Evolutionary conservation across 2,113 vertebrate genomes (phyloP), one percentile per base, ranked within the genome.

Genomic region (Catagonus wagneri): DNA sequence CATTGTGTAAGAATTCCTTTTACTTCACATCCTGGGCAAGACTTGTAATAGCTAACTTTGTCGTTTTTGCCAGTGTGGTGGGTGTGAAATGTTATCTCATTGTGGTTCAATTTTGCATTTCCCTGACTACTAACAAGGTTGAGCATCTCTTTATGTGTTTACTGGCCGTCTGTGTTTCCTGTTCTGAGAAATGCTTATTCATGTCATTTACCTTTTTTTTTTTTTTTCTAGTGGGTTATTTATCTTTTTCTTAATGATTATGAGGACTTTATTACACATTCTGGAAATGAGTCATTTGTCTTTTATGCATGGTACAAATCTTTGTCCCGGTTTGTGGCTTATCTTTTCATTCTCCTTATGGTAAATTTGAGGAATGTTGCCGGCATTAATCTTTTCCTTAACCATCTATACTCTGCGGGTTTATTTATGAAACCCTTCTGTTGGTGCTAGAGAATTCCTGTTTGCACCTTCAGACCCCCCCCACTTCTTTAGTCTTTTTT

Each of bases 161-260:
- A 90, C 94, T 94, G 80, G 61, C 60, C 71, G 81, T 92, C 92
- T 78, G 80, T 87, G 81, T 92, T 97, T 98, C 97, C 97, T 97
- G 96, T 98, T 97, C 97, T 96, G 56, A 95, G 96, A 96, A 97
- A 84, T 92, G 94, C 90, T 98, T 93, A 78, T 27, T 94, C 94
- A 88, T 92, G 94, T 34, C 97, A 78, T 93, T 94, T 94, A 71
- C 56, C 34, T 71, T 66, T 74, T 75, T 89, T 93, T 50, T 83
- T n/a, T 44, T 44, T 44, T 44, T 44, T 44, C n/a, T 83, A 93
- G 61, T 92, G 90, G 74, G 83, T 89, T 88, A 69, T 93, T 89
- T 94, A 66, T 94, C 89, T 97, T 97, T 96, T 93, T 93, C 86
- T 95, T 88, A 95, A 83, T 95, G 76, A 80, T 89, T 75, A 79